phyloP scores from a whole-genome alignment of 2,113 vertebrate species.

The Cairina moschata region DNA sequence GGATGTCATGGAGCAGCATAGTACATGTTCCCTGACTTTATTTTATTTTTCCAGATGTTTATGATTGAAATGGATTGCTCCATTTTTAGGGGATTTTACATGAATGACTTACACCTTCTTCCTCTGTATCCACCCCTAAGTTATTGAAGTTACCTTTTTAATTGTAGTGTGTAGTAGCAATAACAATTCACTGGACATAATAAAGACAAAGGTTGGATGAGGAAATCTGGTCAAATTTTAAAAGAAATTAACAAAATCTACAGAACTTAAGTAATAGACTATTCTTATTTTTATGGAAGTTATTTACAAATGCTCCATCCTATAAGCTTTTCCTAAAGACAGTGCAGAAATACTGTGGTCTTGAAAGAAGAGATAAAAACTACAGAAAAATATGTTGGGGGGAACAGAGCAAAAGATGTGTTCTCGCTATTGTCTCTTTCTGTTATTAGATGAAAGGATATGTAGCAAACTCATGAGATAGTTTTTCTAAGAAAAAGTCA shows the following conservation, averaged over 20 bases:
- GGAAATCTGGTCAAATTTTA: neutral
- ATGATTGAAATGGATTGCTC: neutral
- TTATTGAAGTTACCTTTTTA: neutral
- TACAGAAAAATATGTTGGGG: neutral
- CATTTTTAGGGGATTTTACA: neutral
- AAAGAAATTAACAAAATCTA: neutral
- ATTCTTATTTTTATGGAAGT: neutral
- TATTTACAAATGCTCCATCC: neutral
- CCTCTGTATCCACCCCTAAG: neutral
- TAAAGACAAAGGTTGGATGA: neutral
- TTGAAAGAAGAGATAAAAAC: neutral
- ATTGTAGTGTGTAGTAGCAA: neutral
- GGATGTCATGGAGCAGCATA: neutral
- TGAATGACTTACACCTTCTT: neutral
- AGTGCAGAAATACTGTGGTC: neutral
- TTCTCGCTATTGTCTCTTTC: neutral
- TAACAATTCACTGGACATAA: neutral
- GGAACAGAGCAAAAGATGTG: neutral
- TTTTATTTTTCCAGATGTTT: neutral
- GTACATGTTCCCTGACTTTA: neutral
- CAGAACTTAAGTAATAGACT: neutral
- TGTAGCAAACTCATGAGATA: neutral
- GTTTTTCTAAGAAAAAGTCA: slow-evolving; percentile 25
- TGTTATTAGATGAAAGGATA: neutral
- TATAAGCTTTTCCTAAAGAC: neutral